Conservation (phyloP, 2,797 vertebrate genomes). For the Allobates femoralis region DNA sequence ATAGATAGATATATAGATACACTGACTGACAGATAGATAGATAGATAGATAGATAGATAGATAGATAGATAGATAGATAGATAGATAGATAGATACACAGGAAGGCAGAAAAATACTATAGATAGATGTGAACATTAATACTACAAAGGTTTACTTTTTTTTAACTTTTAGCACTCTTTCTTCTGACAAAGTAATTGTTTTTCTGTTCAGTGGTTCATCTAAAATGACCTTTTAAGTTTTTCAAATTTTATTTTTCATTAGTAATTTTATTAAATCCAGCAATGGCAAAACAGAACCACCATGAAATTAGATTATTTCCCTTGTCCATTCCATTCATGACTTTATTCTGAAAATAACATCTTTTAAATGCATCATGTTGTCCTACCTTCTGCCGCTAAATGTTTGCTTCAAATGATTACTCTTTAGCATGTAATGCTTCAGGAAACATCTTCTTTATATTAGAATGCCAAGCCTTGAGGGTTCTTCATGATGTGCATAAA, state of each 20-base stretch:
- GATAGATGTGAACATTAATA: too few species aligned
- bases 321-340: slow-evolving; percentile 46
- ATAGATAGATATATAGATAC: too few species aligned
- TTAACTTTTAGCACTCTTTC: not conserved
- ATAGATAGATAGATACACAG: not conserved
- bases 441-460: slow-evolving; percentile 58
- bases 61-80: too few species aligned
- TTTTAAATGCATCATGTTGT: slow-evolving; percentile 52
- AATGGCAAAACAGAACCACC: slow-evolving; percentile 45
- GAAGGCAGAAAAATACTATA: not conserved
- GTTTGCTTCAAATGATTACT: slow-evolving; percentile 59
- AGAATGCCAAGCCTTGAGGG: slow-evolving; percentile 59
- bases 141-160: too few species aligned
- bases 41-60: too few species aligned
- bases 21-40: too few species aligned
- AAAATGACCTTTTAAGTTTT: slow-evolving; percentile 57
- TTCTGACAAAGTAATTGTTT: not conserved
- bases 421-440: slow-evolving; percentile 60
- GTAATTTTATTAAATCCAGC: slow-evolving; percentile 44
- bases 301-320: slow-evolving; percentile 58
- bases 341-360: slow-evolving; percentile 45
- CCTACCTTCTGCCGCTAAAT: slow-evolving; percentile 60
- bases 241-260: slow-evolving; percentile 51
- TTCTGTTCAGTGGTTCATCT: slow-evolving; percentile 39
- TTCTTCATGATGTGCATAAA: slow-evolving; percentile 53